Evolutionary conservation across 37 sponge, comb jelly and placozoan species (phyloP).

Genomic region (Crambe crambe): DNA sequence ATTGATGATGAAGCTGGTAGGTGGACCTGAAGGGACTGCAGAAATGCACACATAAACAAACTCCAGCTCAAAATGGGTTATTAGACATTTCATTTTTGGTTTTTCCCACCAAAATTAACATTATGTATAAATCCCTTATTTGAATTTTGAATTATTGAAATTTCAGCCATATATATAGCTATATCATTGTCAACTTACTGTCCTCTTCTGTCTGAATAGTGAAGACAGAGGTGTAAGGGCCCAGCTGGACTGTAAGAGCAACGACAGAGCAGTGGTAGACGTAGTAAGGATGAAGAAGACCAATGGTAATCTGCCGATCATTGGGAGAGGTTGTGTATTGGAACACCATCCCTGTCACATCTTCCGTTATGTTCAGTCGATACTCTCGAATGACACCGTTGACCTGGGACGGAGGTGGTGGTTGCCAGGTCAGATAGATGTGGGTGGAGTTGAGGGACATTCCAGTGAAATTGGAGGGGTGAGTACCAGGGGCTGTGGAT

Average conservation of each 20-base stretch:
- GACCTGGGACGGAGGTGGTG: slow-evolving; percentile 19
- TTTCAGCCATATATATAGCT: too few relatives aligned
- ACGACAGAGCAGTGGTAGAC: slow-evolving; percentile 22
- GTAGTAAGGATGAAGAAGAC: slow-evolving; percentile 45
- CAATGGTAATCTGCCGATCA: slow-evolving; percentile 19
- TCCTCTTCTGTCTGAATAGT: slow-evolving; percentile 28
- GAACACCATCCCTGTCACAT: neutral
- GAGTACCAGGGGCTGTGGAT: slow-evolving; percentile 10
- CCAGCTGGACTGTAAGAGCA: slow-evolving; percentile 38
- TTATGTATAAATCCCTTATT: too few relatives aligned
- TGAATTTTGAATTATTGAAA: too few relatives aligned
- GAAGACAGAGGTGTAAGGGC: slow-evolving; percentile 35
- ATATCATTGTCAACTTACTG: too few relatives aligned
- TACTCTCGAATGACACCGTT: slow-evolving; percentile 52
- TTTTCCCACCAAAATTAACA: too few relatives aligned
- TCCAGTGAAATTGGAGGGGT: slow-evolving; percentile 31
- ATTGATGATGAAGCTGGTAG: too few relatives aligned
- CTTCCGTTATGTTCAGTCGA: slow-evolving; percentile 32
- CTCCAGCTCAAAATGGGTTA: too few relatives aligned
- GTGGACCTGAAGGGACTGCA: too few relatives aligned
- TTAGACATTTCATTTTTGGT: too few relatives aligned
- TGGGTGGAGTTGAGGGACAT: slow-evolving; percentile 35
- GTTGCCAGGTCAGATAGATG: slow-evolving; percentile 39
- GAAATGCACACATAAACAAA: too few relatives aligned
- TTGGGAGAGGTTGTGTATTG: neutral